phyloP scores from a whole-genome alignment of 2,888 invertebrate genomes.

The Timema cristinae region DNA sequence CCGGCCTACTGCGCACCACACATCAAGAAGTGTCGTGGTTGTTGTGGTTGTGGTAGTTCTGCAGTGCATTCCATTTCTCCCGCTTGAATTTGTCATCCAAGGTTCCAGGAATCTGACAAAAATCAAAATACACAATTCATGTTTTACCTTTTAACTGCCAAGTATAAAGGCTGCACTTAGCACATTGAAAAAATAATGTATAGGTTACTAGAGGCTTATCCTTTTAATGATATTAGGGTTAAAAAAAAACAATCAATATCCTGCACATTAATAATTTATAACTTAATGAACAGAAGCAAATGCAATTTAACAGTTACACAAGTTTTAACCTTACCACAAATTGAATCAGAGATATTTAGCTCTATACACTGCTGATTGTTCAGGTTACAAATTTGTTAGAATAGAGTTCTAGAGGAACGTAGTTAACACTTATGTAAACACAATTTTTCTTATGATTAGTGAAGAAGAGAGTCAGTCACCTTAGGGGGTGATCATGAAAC shows the following conservation, averaged over 20 bases:
- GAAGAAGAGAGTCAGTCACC: no score
- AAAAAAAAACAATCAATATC: not conserved
- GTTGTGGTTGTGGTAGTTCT: slow-evolving; percentile 10
- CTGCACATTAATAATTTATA: not conserved
- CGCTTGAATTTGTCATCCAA: slow-evolving; percentile 55
- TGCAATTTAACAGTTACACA: no score
- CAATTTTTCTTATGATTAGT: no score
- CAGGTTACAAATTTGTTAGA: no score
- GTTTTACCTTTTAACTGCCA: not conserved
- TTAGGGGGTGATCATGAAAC: no score
- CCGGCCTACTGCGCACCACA: not conserved
- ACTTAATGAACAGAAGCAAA: not conserved
- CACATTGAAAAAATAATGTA: no score
- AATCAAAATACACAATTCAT: not conserved
- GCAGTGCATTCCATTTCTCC: slow-evolving; percentile 34
- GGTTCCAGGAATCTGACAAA: slow-evolving; percentile 54
- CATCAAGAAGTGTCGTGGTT: slow-evolving; percentile 24
- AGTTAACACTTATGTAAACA: no score
- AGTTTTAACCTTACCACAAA: no score
- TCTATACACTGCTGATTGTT: no score
- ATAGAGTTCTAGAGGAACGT: no score
- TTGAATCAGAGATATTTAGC: no score
- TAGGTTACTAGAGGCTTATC: no score
- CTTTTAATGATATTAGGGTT: not conserved
- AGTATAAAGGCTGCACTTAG: not conserved